A percentile compares a stretch with the other conserved stretches of the same genome.
These are phyloP conservation scores for Olivierus martensii DNA, from an alignment of 1,140 invertebrate genomes.

Conservation along the genomic window DNA sequence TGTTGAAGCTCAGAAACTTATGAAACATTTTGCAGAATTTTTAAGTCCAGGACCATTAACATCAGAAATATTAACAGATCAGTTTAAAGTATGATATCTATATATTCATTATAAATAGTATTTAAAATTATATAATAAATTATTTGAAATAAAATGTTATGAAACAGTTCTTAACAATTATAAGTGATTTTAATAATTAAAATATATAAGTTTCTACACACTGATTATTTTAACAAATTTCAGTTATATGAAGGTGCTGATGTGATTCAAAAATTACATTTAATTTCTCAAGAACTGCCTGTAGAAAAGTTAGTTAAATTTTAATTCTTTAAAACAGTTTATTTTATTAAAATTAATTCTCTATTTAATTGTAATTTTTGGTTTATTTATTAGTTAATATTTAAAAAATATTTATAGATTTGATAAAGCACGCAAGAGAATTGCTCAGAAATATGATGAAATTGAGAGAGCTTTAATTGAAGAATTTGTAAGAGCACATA, in stretches of 20 bases:
- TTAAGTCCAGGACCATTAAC: constrained; percentile 68
- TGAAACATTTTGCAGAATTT: constrained; percentile 89
- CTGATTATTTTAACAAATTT: constrained; percentile 8
- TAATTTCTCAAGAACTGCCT: constrained; percentile 88
- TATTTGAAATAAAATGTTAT: too few relatives aligned
- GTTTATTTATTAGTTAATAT: too few relatives aligned
- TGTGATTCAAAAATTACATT: constrained; percentile 91
- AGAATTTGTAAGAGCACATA: constrained; percentile 79
- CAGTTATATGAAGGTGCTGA: constrained; percentile 92
- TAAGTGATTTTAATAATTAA: too few relatives aligned
- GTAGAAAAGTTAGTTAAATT: constrained; percentile 46
- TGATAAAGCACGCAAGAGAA: constrained; percentile 76
- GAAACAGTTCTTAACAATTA: too few relatives aligned
- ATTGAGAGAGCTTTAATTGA: constrained; percentile 87
- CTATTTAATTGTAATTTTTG: too few relatives aligned
- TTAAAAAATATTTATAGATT: too few relatives aligned
- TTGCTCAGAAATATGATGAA: constrained; percentile 85
- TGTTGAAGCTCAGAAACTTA: constrained; percentile 84
- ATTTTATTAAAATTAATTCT: too few relatives aligned
- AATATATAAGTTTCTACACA: too few relatives aligned
- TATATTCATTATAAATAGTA: constrained; percentile 2
- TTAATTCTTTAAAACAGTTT: too few relatives aligned
- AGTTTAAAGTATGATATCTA: constrained; percentile 45
- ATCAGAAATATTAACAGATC: constrained; percentile 76
- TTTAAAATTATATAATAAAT: too few relatives aligned